Evolutionary conservation across 2,797 vertebrate genomes (phyloP).

Genomic region (Arremon aurantiirostris): DNA sequence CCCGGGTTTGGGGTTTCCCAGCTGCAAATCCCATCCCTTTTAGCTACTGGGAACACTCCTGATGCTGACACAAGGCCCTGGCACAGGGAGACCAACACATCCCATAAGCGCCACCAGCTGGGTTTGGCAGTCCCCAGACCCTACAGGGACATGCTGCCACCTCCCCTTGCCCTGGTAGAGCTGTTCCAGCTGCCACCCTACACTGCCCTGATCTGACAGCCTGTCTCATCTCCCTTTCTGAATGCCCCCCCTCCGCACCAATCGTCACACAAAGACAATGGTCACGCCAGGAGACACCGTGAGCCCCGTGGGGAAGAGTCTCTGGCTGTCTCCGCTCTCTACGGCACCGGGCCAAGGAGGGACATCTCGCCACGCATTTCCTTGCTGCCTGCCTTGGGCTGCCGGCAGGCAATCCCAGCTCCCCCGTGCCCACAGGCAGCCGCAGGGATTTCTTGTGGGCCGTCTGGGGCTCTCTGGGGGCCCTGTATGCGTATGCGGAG

Average conservation of each 20-base stretch:
- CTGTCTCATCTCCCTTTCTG: neutral
- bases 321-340: too few species aligned
- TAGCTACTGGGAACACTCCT: neutral
- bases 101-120: too few species aligned
- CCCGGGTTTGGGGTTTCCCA: neutral
- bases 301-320: too few species aligned
- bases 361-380: fast-evolving
- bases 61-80: neutral
- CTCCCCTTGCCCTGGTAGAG: neutral
- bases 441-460: too few species aligned
- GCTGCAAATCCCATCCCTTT: neutral
- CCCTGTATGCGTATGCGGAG: too few species aligned
- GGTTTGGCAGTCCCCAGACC: neutral
- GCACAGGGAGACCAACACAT: neutral
- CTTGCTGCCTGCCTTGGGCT: neutral
- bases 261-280: too few species aligned
- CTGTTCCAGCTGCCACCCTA: neutral
- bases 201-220: neutral
- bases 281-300: too few species aligned
- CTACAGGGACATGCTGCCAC: neutral
- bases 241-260: too few species aligned
- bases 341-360: neutral
- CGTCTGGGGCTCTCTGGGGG: too few species aligned
- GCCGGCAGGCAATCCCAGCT: neutral
- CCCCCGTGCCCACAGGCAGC: fast-evolving